Evolutionary conservation across 2,888 invertebrate genomes (phyloP).

Genomic region (Orthosia cruda): DNA sequence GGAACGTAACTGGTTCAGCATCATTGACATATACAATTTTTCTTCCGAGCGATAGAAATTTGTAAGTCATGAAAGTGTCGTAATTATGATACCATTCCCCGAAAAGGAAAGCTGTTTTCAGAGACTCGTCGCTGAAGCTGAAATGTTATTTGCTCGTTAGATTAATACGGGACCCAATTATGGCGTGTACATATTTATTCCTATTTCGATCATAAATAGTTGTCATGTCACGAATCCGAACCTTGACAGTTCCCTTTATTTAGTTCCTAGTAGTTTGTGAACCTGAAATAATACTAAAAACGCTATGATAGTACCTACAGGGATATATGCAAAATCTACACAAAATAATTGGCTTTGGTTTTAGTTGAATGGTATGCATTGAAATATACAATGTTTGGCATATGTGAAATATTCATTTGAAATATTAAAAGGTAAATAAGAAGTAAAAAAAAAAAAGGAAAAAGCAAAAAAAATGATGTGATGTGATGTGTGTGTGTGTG

Average conservation of each 20-base stretch:
- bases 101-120: conserved; percentile 76
- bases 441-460: too few species aligned
- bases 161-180: conserved; percentile 39
- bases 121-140: conserved; percentile 77
- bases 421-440: too few species aligned
- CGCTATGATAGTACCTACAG: background rate
- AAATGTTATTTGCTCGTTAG: conserved; percentile 55
- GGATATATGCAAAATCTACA: background rate
- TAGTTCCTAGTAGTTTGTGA: background rate
- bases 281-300: background rate
- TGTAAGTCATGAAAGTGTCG: conserved; percentile 83
- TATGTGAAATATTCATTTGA: too few species aligned
- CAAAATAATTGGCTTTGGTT: too few species aligned
- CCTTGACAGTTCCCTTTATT: background rate
- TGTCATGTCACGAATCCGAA: conserved; percentile 1
- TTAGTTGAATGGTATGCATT: background rate
- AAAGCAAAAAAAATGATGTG: too few species aligned
- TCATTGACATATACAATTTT: conserved; percentile 78
- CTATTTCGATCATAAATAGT: background rate
- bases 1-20: conserved; percentile 64
- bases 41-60: conserved; percentile 79
- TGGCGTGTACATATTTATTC: conserved; percentile 28
- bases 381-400: background rate
- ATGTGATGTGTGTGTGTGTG: too few species aligned
- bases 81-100: conserved; percentile 86